Evolutionary conservation across 1,140 invertebrate species (phyloP), one percentile per base, ranked within the genome.

Genomic region (Temnothorax nylanderi): DNA sequence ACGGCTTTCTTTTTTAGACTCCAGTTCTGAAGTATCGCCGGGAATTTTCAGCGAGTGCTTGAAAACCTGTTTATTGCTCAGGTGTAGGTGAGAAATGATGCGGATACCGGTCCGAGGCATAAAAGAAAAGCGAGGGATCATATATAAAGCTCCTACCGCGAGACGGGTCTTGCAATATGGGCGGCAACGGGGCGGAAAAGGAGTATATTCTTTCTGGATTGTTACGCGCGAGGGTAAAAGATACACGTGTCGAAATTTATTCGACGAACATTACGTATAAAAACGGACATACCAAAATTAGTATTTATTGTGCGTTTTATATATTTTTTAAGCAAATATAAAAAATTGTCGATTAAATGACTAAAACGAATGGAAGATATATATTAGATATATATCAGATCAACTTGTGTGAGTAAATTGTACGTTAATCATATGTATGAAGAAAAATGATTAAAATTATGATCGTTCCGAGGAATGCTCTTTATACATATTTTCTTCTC

Each of bases 71-170:
- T 90, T 90, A 90, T 91, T 91, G 88, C 89, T 56, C 58, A 76
- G 87, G 77, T 75, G 84, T 69, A 90, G 82, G 54, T 91, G 90
- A 90, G 77, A 91, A 90, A 90, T 84, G 86, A 86, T 80, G 78
- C 71, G 80, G 69, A 85, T 77, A 49, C 26, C 37, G 82, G 80
- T 80, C 44, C 47, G 44, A 62, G 65, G 67, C 65, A 82, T 86
- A 88, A 90, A 90, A 90, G 87, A 90, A 88, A 90, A 88, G 86
- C 76, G 76, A 51, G 60, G 75, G 76, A 90, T 90, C 88, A 82
- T 88, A 88, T 90, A 90, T 90, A 88, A 90, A 86, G 64, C 81
- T 34, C 58, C 64, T 62, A 49, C 13, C 44, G 67, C 51, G 32
- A 76, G 89, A 90, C 44, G 72, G 75, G 49, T 26, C 13, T 47